Evolutionary conservation across 2,113 vertebrate species (phyloP).

Genomic region (Coregonus clupeaformis): DNA sequence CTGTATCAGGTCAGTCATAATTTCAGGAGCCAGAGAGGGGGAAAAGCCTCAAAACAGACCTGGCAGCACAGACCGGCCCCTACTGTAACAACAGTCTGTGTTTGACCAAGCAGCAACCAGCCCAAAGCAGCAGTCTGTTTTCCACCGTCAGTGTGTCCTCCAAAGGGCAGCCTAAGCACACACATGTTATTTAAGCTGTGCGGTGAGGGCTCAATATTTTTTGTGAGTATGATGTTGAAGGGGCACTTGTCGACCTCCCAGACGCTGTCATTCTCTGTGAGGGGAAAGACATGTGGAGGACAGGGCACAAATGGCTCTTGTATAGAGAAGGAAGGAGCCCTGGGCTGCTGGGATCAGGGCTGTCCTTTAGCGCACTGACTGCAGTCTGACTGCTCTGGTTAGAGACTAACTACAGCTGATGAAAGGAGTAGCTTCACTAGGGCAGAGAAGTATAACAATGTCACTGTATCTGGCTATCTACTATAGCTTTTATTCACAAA

Average conservation of each 20-base stretch:
- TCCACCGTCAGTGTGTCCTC: not conserved
- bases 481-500: not conserved
- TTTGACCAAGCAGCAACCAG: not conserved
- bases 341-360: slow-evolving; percentile 67
- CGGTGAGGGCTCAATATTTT: slow-evolving; percentile 10
- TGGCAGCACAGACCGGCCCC: no score
- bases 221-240: slow-evolving; percentile 12
- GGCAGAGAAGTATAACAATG: not conserved
- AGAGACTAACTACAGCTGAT: not conserved
- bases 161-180: not conserved
- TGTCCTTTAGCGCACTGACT: not conserved
- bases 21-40: no score
- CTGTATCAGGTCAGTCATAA: no score
- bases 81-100: not conserved
- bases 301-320: slow-evolving; percentile 73
- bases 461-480: not conserved
- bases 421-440: not conserved
- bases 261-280: slow-evolving; percentile 70
- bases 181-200: not conserved
- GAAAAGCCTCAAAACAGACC: no score
- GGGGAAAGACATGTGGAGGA: slow-evolving; percentile 69
- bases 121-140: not conserved
- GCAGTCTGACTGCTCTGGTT: not conserved
- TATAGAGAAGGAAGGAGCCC: slow-evolving; percentile 60
- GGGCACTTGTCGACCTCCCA: slow-evolving; percentile 42